These are phyloP conservation scores for Nysson spinosus DNA, from an alignment of 2,888 invertebrate genomes.

Conservation along the genomic window DNA sequence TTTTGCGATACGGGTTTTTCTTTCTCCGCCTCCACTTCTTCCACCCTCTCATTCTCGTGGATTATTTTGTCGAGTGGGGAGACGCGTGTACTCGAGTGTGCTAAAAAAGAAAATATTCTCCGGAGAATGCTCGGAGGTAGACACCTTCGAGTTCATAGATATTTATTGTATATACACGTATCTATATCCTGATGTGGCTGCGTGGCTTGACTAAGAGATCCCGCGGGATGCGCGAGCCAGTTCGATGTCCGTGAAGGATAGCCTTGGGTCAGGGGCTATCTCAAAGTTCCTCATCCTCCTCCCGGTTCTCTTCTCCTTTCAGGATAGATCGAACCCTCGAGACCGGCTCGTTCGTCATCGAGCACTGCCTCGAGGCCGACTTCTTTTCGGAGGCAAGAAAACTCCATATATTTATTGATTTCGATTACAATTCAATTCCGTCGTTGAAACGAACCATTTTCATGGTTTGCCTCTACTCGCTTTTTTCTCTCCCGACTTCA, in stretches of 20 bases:
- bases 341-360: conserved; percentile 74
- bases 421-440: conserved; percentile 65
- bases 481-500: not conserved
- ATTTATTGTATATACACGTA: no score
- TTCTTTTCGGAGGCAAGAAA: conserved; percentile 53
- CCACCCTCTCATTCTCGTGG: no score
- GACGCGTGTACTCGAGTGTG: no score
- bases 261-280: conserved; percentile 76
- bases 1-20: no score
- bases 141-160: no score
- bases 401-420: conserved; percentile 74
- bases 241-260: conserved; percentile 74
- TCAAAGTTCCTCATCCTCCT: conserved; percentile 63
- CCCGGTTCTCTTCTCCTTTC: conserved; percentile 55
- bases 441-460: not conserved
- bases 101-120: no score
- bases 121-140: no score
- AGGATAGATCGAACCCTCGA: conserved; percentile 76
- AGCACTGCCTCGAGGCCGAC: conserved; percentile 58
- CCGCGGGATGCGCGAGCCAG: conserved; percentile 70
- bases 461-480: not conserved
- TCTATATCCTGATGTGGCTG: conserved; percentile 31
- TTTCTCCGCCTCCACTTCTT: no score
- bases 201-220: conserved; percentile 72
- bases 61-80: no score